phyloP scores from a whole-genome alignment of 2,797 vertebrate genomes.

The Podarcis siculus region DNA sequence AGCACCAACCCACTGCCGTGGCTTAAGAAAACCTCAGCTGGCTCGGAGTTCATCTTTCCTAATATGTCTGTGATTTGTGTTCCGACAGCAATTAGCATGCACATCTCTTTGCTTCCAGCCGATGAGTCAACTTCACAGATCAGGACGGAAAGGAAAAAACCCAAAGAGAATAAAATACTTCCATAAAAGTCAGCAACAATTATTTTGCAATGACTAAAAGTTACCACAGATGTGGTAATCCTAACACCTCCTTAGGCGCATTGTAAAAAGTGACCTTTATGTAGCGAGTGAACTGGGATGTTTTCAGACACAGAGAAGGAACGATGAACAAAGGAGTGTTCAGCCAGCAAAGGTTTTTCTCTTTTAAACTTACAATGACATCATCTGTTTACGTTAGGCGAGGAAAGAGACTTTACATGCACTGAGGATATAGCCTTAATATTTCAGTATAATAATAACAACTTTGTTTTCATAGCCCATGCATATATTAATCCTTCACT shows the following conservation, averaged over 20 bases:
- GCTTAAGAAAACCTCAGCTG: constrained; percentile 68
- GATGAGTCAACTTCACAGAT: constrained; percentile 69
- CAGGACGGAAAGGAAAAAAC: constrained; percentile 48
- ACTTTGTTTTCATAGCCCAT: constrained; percentile 34
- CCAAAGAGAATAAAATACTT: constrained; percentile 57
- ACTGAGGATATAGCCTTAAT: constrained; percentile 47
- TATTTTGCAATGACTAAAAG: constrained; percentile 70
- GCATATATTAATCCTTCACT: constrained; percentile 55
- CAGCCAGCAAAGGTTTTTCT: constrained; percentile 57
- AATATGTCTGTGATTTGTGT: constrained; percentile 59
- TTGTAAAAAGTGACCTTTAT: constrained; percentile 59
- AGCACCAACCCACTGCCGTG: constrained; percentile 59
- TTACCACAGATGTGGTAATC: constrained; percentile 66
- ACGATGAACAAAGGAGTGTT: constrained; percentile 52
- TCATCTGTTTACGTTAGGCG: constrained; percentile 63
- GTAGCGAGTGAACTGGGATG: constrained; percentile 34
- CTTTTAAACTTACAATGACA: constrained; percentile 56
- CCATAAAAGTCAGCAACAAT: constrained; percentile 70
- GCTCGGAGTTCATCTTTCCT: constrained; percentile 58
- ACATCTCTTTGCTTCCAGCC: constrained; percentile 64
- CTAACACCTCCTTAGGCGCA: constrained; percentile 58
- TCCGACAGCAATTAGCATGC: constrained; percentile 65
- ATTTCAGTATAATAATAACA: constrained; percentile 41
- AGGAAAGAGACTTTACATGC: constrained; percentile 46
- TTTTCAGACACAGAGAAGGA: constrained; percentile 56